These are phyloP conservation scores for Festucalex cinctus DNA, from an alignment of 2,113 vertebrate species.

Conservation along the genomic window DNA sequence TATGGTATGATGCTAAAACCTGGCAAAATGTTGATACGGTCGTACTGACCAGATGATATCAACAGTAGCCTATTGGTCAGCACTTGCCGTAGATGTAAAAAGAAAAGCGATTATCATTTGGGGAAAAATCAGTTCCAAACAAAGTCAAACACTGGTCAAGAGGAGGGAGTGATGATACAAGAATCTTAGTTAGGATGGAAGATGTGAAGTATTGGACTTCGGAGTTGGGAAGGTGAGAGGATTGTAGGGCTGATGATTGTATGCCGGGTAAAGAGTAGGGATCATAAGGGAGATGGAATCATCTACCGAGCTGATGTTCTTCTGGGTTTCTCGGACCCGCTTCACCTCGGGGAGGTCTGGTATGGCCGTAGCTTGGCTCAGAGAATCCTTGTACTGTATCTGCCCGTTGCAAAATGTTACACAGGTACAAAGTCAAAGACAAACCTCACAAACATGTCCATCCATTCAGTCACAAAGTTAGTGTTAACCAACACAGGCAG, in stretches of 20 bases:
- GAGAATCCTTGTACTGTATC: constrained; percentile 91
- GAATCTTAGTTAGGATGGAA: constrained; percentile 30
- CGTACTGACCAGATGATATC: neutral
- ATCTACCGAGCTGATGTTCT: constrained; percentile 97
- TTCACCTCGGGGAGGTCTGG: constrained; percentile 93
- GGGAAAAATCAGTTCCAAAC: constrained; percentile 3
- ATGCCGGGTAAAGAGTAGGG: neutral
- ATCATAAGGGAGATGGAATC: constrained; percentile 16
- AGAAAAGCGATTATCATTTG: neutral
- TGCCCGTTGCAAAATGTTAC: constrained; percentile 56
- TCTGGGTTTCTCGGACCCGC: constrained; percentile 92
- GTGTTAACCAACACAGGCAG: neutral
- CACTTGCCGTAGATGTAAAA: neutral
- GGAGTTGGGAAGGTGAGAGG: neutral
- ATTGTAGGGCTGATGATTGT: neutral
- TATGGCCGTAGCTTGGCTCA: constrained; percentile 91
- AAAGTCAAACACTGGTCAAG: constrained; percentile 1
- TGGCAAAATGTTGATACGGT: neutral
- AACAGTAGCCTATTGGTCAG: neutral
- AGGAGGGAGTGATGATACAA: constrained; percentile 14
- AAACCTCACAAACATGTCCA: constrained; percentile 14
- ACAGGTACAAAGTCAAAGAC: constrained; percentile 39
- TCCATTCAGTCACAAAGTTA: constrained; percentile 18
- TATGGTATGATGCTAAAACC: neutral
- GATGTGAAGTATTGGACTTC: constrained; percentile 4